Percentiles rank a stretch among this genome's conserved stretches.
Conservation (phyloP, 1,140 invertebrate genomes). For the Drosophila elegans region DNA sequence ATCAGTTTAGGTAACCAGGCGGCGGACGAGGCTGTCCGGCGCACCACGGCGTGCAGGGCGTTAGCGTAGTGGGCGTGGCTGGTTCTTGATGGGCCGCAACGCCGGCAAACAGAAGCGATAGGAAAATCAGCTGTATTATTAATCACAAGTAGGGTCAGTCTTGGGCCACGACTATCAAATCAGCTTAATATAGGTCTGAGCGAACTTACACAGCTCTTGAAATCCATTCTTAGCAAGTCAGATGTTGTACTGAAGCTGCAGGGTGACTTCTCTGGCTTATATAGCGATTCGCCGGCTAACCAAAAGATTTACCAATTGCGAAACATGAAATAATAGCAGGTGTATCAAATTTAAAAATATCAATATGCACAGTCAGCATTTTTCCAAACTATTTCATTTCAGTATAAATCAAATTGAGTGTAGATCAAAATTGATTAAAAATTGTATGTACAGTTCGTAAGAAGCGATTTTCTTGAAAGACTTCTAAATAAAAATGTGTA, state of each 20-base stretch:
- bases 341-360: too few species aligned
- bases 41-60: constrained; percentile 50
- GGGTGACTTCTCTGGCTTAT: background rate
- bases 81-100: background rate
- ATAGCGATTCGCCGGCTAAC: background rate
- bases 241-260: constrained; percentile 9
- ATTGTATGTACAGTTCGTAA: background rate
- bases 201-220: constrained; percentile 21
- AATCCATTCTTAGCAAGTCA: constrained; percentile 2
- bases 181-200: background rate
- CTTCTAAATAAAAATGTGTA: constrained; percentile 1
- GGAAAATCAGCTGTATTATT: constrained; percentile 28
- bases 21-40: constrained; percentile 56
- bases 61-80: background rate
- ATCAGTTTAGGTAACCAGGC: constrained; percentile 49
- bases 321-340: too few species aligned
- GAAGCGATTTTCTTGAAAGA: background rate
- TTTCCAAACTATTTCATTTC: too few species aligned
- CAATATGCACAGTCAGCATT: too few species aligned
- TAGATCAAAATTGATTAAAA: too few species aligned
- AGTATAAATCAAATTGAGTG: too few species aligned
- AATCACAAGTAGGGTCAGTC: background rate
- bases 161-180: constrained; percentile 5
- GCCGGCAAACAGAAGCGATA: constrained; percentile 42
- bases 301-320: too few species aligned